Base-by-base conservation (phyloP, 2,888 invertebrate genomes). In the Mactromeris polynyma region DNA sequence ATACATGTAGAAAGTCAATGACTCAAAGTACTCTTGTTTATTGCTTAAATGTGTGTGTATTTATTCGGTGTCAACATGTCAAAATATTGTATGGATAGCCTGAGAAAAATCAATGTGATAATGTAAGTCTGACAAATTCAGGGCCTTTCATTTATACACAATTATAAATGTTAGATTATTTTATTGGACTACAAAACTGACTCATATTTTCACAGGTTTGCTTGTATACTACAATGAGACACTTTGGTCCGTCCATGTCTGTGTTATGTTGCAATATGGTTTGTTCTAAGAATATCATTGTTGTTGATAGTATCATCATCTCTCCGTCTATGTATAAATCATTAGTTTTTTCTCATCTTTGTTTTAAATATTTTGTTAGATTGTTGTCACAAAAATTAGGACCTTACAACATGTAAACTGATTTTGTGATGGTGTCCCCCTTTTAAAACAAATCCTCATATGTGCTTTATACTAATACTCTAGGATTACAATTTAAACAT, bases 191-290 rank as follows among this genome's bases (percentile, higher is more conserved):
- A 46, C 2, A 11, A 46, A 46, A 46, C 46, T 46, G n/a, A 46
- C 46, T 46, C 46, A 11, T 17, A 46, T 46, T 17, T 17, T 46
- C 2, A 17, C 46, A 46, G 46, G 26, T 64, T 26, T 21, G 26
- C 58, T 26, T 26, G 58, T 64, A 64, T 11, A 46, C 51, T 38
- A 54, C 19, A 64, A 64, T 82, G 64, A 64, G 58, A 40, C 26
- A 19, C 58, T 26, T 33, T 73, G 69, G 83, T 83, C 83, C 83
- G 83, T 83, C 83, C 83, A 83, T 73, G 73, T 83, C 31, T 73
- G 82, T 73, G 82, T 81, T 40, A 69, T 83, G 83, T 83, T 83
- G 83, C 83, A 83, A 83, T 83, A 73, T 73, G 51, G 33, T 40
- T 83, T 73, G 40, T 26, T 36, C 36, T 14, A 9, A 73, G 73